phyloP scores from a whole-genome alignment of 2,888 invertebrate genomes.

The Asteroscopus sphinx region DNA sequence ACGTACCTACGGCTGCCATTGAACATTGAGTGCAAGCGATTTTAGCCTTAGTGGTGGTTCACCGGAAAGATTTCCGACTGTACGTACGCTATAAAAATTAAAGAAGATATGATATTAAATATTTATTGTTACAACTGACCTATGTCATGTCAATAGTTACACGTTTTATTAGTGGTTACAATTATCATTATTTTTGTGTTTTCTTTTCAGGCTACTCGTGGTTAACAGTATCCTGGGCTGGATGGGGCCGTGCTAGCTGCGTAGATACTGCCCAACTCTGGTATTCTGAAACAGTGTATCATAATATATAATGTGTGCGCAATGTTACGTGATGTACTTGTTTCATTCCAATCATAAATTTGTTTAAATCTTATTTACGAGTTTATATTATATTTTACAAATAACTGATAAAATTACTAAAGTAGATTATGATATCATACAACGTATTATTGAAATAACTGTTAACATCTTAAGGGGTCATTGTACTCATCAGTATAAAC shows the following conservation, averaged over 20 bases:
- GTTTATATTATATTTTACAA: too few relatives aligned
- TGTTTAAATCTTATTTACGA: neutral
- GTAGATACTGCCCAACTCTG: neutral
- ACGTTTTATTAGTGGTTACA: slow-evolving; percentile 1
- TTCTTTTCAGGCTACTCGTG: slow-evolving; percentile 26
- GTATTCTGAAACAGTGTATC: slow-evolving; percentile 19
- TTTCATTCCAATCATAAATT: slow-evolving; percentile 21
- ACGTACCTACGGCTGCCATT: too few relatives aligned
- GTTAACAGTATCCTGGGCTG: neutral
- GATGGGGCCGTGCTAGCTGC: neutral
- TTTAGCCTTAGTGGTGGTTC: too few relatives aligned
- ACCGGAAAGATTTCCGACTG: too few relatives aligned
- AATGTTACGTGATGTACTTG: neutral
- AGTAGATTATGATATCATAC: too few relatives aligned
- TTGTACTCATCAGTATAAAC: too few relatives aligned
- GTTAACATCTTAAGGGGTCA: too few relatives aligned
- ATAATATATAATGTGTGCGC: neutral
- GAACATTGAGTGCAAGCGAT: too few relatives aligned
- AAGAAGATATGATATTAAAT: neutral
- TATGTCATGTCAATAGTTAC: neutral
- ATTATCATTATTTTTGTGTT: slow-evolving; percentile 2
- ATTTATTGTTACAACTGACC: slow-evolving; percentile 30
- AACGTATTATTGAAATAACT: too few relatives aligned
- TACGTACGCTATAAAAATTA: neutral
- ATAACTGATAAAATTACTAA: neutral